These are phyloP conservation scores for Hexactinellida sp. DNA, from an alignment of 37 sponge, comb jelly and placozoan species.

Conservation along the genomic window DNA sequence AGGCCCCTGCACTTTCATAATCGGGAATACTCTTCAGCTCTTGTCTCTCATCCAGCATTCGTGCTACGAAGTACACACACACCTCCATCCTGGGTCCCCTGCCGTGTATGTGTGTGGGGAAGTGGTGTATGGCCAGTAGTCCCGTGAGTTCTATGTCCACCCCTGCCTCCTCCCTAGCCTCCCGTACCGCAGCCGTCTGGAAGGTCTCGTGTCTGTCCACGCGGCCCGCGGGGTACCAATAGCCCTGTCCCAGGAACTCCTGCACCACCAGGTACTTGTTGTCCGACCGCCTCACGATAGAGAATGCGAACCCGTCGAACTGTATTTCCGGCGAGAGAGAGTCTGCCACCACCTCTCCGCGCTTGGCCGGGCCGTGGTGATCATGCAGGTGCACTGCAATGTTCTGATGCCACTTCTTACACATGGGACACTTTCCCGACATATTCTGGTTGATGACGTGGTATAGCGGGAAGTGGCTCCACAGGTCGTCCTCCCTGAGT, in stretches of 20 bases:
- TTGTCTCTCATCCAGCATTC: background rate
- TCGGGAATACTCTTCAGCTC: background rate
- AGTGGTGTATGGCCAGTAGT: background rate
- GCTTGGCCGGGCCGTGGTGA: background rate
- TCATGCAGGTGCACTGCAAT: background rate
- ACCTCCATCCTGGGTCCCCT: background rate
- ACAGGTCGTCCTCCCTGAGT: constrained; percentile 4
- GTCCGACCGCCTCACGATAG: background rate
- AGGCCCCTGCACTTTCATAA: constrained; percentile 6
- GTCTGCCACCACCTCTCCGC: constrained; percentile 9
- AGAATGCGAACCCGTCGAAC: background rate
- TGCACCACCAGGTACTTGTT: constrained; percentile 13
- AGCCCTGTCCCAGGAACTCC: background rate
- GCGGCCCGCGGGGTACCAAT: background rate
- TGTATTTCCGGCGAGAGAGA: background rate
- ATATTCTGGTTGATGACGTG: background rate
- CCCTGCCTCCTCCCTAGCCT: constrained; percentile 19
- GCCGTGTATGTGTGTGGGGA: background rate
- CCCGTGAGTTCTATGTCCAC: constrained; percentile 20
- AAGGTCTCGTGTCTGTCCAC: constrained; percentile 18
- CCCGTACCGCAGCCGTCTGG: constrained; percentile 9
- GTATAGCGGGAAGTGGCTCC: background rate
- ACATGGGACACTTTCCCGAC: background rate
- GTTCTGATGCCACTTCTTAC: background rate
- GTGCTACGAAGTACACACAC: constrained; percentile 13